Evolutionary conservation across 2,797 vertebrate species (phyloP).

Genomic region (Danio albolineatus): DNA sequence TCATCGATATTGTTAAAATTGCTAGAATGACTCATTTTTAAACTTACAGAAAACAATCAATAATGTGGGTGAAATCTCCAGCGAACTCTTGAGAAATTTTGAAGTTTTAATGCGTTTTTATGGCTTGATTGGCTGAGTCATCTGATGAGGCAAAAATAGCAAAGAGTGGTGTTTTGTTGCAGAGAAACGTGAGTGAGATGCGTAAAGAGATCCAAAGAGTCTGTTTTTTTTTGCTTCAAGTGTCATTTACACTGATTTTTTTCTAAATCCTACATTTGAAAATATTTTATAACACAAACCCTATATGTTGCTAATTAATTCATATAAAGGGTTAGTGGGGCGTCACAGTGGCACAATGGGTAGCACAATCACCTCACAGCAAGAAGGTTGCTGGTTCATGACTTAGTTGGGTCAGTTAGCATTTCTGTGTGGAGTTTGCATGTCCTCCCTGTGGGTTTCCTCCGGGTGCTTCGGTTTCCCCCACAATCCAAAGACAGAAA

Average conservation of each 20-base stretch:
- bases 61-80: slow-evolving; percentile 11
- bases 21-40: slow-evolving; percentile 6
- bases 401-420: no score
- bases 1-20: neutral
- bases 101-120: neutral
- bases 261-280: neutral
- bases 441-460: no score
- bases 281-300: no score
- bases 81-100: neutral
- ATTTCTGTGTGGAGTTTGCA: no score
- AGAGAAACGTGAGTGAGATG: slow-evolving; percentile 13
- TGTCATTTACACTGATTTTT: neutral
- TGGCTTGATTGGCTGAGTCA: slow-evolving; percentile 16
- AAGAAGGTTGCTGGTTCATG: no score
- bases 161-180: slow-evolving; percentile 14
- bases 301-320: no score
- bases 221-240: slow-evolving; percentile 2
- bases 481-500: no score
- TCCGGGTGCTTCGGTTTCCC: no score
- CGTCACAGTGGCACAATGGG: no score
- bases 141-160: slow-evolving; percentile 24
- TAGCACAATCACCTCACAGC: no score
- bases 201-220: neutral
- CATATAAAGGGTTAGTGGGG: no score
- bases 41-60: slow-evolving; percentile 1